A percentile compares a stretch with the other conserved stretches of the same genome.
Evolutionary conservation across 2,797 vertebrate genomes (phyloP).

Genomic region (Halcyon leucocephala): DNA sequence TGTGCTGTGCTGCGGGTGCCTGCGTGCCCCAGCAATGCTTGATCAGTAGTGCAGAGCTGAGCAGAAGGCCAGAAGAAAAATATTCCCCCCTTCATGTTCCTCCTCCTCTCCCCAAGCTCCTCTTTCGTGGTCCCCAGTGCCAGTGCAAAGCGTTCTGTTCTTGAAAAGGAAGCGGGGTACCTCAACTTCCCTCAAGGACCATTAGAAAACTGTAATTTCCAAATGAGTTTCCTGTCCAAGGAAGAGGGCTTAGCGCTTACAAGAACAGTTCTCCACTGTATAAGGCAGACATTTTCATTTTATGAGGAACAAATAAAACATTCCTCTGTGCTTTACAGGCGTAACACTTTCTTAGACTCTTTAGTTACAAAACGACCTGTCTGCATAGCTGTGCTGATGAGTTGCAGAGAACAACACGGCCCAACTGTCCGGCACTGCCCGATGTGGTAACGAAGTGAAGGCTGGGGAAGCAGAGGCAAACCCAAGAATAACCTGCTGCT

Average conservation of each 20-base stretch:
- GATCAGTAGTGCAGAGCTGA: background rate
- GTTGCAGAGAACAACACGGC: background rate
- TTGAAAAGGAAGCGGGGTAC: slow-evolving; percentile 49
- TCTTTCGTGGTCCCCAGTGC: slow-evolving; percentile 17
- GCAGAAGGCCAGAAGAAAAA: slow-evolving; percentile 8
- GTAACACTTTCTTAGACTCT: slow-evolving; percentile 52
- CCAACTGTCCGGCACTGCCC: background rate
- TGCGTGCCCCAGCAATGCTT: background rate
- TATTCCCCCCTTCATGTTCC: background rate
- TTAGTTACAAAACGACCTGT: slow-evolving; percentile 32
- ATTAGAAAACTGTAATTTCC: slow-evolving; percentile 69
- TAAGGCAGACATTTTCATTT: slow-evolving; percentile 52
- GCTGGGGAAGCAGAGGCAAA: background rate
- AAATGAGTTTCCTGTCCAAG: slow-evolving; percentile 65
- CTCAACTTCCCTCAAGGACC: slow-evolving; percentile 66
- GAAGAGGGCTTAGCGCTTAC: slow-evolving; percentile 56
- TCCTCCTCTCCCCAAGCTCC: background rate
- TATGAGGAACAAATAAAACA: slow-evolving; percentile 72
- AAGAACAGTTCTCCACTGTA: slow-evolving; percentile 55
- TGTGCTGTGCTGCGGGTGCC: background rate
- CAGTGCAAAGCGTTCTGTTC: slow-evolving; percentile 16
- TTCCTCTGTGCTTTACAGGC: slow-evolving; percentile 62
- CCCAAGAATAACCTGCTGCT: background rate
- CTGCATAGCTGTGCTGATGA: slow-evolving; percentile 36
- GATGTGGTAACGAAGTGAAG: background rate